A percentile compares a stretch with the other conserved stretches of the same genome.
Conservation (phyloP, 2,113 vertebrate genomes). For the Thalassoma bifasciatum region DNA sequence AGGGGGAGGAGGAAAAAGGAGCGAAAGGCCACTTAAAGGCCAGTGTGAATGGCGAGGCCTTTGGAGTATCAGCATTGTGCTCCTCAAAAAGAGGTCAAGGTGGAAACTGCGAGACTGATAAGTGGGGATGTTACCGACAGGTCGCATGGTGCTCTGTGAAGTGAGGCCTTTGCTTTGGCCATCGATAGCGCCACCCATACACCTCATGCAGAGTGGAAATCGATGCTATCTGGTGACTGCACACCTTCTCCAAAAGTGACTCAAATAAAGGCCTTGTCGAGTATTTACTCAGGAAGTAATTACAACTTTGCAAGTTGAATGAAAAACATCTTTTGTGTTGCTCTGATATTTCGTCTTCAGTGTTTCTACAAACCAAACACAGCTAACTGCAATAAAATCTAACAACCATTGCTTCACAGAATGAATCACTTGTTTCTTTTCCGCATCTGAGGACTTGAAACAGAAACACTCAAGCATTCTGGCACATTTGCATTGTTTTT, state of each 20-base stretch:
- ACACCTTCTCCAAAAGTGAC: slow-evolving; percentile 33
- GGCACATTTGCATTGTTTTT: slow-evolving; percentile 60
- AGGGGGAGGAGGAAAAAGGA: slow-evolving; percentile 44
- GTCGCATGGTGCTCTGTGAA: slow-evolving; percentile 53
- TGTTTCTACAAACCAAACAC: not conserved
- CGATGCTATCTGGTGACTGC: slow-evolving; percentile 54
- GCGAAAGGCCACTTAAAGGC: slow-evolving; percentile 76
- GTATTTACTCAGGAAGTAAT: not conserved
- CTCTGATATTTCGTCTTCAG: not conserved
- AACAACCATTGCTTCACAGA: slow-evolving; percentile 8
- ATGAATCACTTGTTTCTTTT: slow-evolving; percentile 39
- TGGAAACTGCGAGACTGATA: slow-evolving; percentile 51
- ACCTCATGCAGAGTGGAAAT: slow-evolving; percentile 47
- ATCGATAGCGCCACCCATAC: slow-evolving; percentile 62
- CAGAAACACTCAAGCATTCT: slow-evolving; percentile 47
- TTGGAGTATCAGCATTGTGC: slow-evolving; percentile 63
- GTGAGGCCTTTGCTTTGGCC: slow-evolving; percentile 52
- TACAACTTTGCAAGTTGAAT: not conserved
- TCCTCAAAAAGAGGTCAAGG: slow-evolving; percentile 52
- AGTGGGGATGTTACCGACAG: slow-evolving; percentile 53
- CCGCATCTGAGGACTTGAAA: slow-evolving; percentile 53
- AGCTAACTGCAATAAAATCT: slow-evolving; percentile 6
- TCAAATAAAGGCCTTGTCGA: not conserved
- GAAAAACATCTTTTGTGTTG: not conserved
- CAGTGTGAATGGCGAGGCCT: slow-evolving; percentile 72